Conservation (phyloP, 2,888 invertebrate genomes). For the Leucophenga maculata region DNA sequence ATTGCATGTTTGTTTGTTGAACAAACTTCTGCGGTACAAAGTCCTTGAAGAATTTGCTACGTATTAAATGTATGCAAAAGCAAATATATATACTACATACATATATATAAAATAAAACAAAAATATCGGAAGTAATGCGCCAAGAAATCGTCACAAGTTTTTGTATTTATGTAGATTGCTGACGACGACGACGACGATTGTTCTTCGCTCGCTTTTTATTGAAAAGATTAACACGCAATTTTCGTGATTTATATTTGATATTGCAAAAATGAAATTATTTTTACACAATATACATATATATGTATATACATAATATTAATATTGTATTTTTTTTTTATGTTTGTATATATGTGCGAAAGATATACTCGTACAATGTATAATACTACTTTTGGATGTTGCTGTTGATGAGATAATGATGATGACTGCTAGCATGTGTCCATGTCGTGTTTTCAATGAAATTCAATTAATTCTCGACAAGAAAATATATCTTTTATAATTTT, state of each 20-base stretch:
- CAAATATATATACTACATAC: neutral
- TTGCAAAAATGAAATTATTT: conserved; percentile 54
- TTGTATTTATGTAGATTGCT: neutral
- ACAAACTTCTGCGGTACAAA: neutral
- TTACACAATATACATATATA: neutral
- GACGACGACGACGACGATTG: too few species aligned
- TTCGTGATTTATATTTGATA: conserved; percentile 54
- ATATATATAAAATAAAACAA: neutral
- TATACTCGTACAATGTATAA: neutral
- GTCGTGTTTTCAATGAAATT: conserved; percentile 18
- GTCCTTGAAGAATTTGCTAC: too few species aligned
- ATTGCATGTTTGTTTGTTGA: neutral
- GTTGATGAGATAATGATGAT: neutral
- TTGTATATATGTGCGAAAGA: neutral
- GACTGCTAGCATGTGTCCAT: neutral
- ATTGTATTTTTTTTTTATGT: neutral
- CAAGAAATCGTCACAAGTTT: neutral
- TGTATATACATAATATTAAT: neutral
- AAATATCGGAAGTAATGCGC: conserved; percentile 7
- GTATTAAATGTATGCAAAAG: too few species aligned
- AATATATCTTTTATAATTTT: neutral
- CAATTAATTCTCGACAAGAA: conserved; percentile 7
- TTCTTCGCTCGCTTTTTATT: conserved; percentile 38
- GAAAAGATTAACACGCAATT: conserved; percentile 53
- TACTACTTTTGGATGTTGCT: neutral